Evolutionary conservation across 2,888 invertebrate genomes (phyloP).

Genomic region (Erebia epiphron): DNA sequence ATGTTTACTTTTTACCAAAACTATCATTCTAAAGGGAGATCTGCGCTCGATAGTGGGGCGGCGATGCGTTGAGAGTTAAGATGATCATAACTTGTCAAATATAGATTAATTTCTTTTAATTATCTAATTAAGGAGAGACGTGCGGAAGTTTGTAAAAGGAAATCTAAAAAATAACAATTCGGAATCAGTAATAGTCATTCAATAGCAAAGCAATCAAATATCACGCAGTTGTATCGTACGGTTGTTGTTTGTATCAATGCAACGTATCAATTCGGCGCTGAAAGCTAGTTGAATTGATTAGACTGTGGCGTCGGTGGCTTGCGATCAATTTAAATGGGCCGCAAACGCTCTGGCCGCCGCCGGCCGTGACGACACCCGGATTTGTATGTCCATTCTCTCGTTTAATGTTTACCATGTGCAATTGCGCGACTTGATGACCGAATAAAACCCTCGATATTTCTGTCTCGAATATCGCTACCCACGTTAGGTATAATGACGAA

Average conservation of each 20-base stretch:
- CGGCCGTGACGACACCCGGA: conserved; percentile 36
- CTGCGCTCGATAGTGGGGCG: too few species aligned
- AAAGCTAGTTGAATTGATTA: conserved; percentile 28
- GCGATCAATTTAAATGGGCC: conserved; percentile 68
- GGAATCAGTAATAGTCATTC: not conserved
- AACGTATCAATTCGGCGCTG: conserved; percentile 22
- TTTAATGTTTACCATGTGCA: conserved; percentile 12
- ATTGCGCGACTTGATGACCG: not conserved
- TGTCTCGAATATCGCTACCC: too few species aligned
- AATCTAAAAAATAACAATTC: not conserved
- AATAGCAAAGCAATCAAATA: conserved; percentile 14
- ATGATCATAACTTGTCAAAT: too few species aligned
- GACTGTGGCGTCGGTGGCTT: conserved; percentile 26
- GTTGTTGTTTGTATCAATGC: conserved; percentile 16
- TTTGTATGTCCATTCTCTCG: conserved; percentile 1
- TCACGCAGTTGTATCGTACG: conserved; percentile 6
- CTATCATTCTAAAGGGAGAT: too few species aligned
- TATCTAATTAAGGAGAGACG: not conserved
- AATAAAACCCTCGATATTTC: not conserved
- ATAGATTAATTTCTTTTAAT: too few species aligned
- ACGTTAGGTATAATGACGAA: too few species aligned
- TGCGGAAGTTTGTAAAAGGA: not conserved
- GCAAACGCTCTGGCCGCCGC: conserved; percentile 57
- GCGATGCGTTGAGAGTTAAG: too few species aligned
- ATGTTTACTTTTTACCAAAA: too few species aligned